Base-by-base conservation (phyloP, 2,113 vertebrate genomes). In the Galemys pyrenaicus region DNA sequence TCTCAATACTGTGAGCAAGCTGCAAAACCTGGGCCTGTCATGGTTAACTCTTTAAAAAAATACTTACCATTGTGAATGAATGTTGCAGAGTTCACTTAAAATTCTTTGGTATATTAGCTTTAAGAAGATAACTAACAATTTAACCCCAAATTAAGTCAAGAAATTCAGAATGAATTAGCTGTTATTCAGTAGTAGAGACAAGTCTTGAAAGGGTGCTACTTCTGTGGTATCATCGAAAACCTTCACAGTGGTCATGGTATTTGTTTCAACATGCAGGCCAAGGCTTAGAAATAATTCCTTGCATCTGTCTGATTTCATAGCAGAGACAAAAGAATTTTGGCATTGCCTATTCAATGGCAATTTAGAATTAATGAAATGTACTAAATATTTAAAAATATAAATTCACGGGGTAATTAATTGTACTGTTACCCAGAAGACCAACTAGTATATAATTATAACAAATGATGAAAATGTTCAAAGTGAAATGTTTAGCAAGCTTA, bases 21-120 rank as follows among this genome's bases (percentile, higher is more conserved):
- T 58, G 67, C 79, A 84, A 94, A 96, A 87, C 83, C 83, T 84
- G 37, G 79, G 85, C 15, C 19, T 85, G 84, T 67, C 60, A 60
- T 13, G 54, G 37, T 80, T 70, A 81, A 70, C 71, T 56, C 87
- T 68, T 88, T 54, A 89, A 71, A 89, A 71, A 95, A 87, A 94
- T 96, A 97, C 97, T 97, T 97, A 97, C 97, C 97, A 68, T 74
- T 22, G 41, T 41, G 71, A 83, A 96, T 54, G 35, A 91, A 54
- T 64, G 49, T 32, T 89, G 92, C 62, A 93, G 44, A 80, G 56
- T 70, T 96, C 91, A 87, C 73, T 95, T 92, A 94, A 82, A 97
- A 83, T 86, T 96, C 95, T 79, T 94, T 92, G 75, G 85, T 58
- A 95, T 79, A 60, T 86, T 93, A 95, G 78, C 73, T 78, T 97